A percentile compares a stretch with the other conserved stretches of the same genome.
phyloP scores from a whole-genome alignment of 2,797 vertebrate species.

The Thalassophryne amazonica region DNA sequence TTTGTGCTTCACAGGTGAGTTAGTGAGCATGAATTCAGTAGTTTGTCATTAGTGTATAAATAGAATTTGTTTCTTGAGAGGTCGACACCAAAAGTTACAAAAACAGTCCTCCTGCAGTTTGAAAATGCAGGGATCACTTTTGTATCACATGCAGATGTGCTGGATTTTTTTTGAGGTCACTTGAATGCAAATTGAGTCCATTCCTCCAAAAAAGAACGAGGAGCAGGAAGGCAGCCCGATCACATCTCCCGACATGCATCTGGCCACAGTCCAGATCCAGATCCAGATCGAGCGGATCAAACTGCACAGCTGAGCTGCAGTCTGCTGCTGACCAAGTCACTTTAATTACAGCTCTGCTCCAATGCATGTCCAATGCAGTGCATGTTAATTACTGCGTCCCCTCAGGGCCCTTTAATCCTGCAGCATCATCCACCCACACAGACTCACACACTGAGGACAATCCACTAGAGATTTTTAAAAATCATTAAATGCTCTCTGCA shows the following conservation, averaged over 20 bases:
- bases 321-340: conserved; percentile 20
- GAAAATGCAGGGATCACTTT: conserved; percentile 30
- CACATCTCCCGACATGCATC: conserved; percentile 32
- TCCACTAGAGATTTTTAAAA: neutral
- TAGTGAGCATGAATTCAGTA: conserved; percentile 2
- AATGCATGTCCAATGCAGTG: too few species aligned
- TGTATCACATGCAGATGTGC: conserved; percentile 66
- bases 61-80: neutral
- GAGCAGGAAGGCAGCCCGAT: neutral
- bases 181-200: conserved; percentile 10
- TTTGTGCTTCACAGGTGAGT: conserved; percentile 54
- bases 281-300: too few species aligned
- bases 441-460: conserved; percentile 1
- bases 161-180: conserved; percentile 16
- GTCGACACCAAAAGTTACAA: neutral
- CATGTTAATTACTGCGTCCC: conserved; percentile 53
- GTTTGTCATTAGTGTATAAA: neutral
- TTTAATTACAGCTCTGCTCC: conserved; percentile 59
- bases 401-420: conserved; percentile 38
- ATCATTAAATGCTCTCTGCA: too few species aligned
- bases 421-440: conserved; percentile 29
- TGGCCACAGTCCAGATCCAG: conserved; percentile 23
- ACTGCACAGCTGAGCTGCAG: neutral
- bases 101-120: neutral
- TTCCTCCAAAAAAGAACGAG: conserved; percentile 18